These are phyloP conservation scores for Philopedon plagiatum DNA, from an alignment of 2,888 invertebrate genomes.

Conservation along the genomic window DNA sequence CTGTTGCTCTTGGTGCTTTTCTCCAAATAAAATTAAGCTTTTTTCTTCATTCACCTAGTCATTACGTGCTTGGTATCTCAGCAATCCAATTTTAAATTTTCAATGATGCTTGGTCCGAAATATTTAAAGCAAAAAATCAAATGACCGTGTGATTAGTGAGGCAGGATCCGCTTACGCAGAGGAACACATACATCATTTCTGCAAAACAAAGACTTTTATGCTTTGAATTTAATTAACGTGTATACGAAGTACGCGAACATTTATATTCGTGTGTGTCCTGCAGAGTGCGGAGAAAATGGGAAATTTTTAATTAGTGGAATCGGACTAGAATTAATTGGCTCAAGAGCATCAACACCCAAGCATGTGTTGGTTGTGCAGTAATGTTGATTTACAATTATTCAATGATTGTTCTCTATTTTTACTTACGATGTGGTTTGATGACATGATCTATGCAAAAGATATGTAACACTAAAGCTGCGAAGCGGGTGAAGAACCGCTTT, in stretches of 20 bases:
- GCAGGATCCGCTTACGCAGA: slow-evolving; percentile 6
- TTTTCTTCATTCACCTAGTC: neutral
- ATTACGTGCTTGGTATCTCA: neutral
- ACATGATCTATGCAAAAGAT: no score
- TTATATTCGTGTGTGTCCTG: slow-evolving; percentile 17
- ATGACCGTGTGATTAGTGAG: slow-evolving; percentile 22
- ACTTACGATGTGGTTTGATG: no score
- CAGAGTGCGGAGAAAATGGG: slow-evolving; percentile 10
- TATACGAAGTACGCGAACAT: slow-evolving; percentile 13
- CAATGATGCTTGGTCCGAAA: slow-evolving; percentile 10
- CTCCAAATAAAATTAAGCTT: neutral
- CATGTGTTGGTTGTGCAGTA: neutral
- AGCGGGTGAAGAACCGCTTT: no score
- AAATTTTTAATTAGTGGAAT: slow-evolving; percentile 15
- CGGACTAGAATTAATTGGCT: slow-evolving; percentile 16
- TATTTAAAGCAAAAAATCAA: slow-evolving; percentile 18
- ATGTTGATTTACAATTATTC: slow-evolving; percentile 1
- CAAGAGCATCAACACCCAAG: neutral
- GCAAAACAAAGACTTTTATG: slow-evolving; percentile 19
- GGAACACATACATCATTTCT: slow-evolving; percentile 19
- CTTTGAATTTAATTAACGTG: slow-evolving; percentile 23
- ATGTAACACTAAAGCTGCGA: no score
- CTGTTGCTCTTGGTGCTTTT: neutral
- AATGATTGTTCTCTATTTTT: no score
- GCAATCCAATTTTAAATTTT: slow-evolving; percentile 9